Conservation (phyloP, 2,888 invertebrate species). For the Zeuzera pyrina region DNA sequence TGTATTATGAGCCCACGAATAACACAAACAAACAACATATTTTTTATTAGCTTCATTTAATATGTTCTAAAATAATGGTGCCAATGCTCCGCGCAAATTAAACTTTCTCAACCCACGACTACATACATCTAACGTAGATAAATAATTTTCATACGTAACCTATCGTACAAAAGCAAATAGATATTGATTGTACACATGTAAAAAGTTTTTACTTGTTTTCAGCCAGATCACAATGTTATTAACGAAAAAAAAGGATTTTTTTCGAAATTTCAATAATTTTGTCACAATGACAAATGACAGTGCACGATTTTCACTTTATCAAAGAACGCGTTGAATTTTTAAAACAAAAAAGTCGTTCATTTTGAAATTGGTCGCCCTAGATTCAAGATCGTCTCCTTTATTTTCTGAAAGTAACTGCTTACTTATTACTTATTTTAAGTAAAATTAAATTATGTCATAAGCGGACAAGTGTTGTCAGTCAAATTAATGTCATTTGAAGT, state of each 20-base stretch:
- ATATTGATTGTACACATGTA: too few relatives aligned
- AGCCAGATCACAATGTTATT: constrained; percentile 26
- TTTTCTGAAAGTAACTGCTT: constrained; percentile 4
- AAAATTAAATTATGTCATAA: constrained; percentile 21
- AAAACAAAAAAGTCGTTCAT: constrained; percentile 43
- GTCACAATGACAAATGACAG: constrained; percentile 50
- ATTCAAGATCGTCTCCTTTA: constrained; percentile 24
- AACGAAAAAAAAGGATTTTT: constrained; percentile 30
- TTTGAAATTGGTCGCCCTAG: constrained; percentile 28
- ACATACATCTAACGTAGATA: too few relatives aligned
- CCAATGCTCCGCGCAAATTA: too few relatives aligned
- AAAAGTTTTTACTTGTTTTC: too few relatives aligned
- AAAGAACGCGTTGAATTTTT: constrained; percentile 54
- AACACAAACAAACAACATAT: too few relatives aligned
- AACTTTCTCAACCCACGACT: too few relatives aligned
- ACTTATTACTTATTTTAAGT: constrained; percentile 28
- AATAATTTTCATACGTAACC: too few relatives aligned
- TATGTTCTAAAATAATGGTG: too few relatives aligned
- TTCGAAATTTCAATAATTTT: constrained; percentile 51
- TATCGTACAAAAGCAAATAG: too few relatives aligned
- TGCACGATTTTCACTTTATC: constrained; percentile 58
- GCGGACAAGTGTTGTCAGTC: constrained; percentile 7
- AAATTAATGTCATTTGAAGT: constrained; percentile 6
- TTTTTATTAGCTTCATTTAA: too few relatives aligned
- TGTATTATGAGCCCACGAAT: too few relatives aligned